Evolutionary conservation across 2,797 vertebrate species (phyloP).

Genomic region (Arctocebus calabarensis): DNA sequence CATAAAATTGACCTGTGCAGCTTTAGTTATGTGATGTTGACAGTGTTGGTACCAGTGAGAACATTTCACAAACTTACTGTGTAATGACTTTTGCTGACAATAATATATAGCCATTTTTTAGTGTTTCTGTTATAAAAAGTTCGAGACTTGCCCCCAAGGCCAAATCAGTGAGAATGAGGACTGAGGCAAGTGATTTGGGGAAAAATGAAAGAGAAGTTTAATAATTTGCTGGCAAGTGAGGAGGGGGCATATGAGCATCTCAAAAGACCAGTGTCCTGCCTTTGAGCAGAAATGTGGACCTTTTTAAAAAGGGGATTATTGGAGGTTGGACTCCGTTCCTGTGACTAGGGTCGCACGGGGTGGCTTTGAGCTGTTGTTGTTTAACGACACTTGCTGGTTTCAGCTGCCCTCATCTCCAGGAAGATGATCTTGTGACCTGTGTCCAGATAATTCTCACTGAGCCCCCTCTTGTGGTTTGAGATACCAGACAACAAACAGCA

Average conservation of each 20-base stretch:
- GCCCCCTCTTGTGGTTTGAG: neutral
- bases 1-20: neutral
- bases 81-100: neutral
- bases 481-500: neutral
- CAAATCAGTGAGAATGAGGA: neutral
- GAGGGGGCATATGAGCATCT: neutral
- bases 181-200: neutral
- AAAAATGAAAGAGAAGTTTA: neutral
- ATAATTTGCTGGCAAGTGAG: neutral
- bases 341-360: neutral
- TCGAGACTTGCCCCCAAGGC: neutral
- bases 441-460: neutral
- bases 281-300: neutral
- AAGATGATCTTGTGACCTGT: neutral
- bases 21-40: neutral
- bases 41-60: neutral
- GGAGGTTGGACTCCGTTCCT: neutral
- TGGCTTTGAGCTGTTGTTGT: neutral
- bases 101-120: neutral
- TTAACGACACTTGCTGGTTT: neutral
- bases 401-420: neutral
- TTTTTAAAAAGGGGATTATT: neutral
- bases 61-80: neutral
- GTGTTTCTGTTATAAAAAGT: neutral
- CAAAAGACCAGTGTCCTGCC: neutral